phyloP scores from a whole-genome alignment of 64 coral and sea anemone genomes.

The Anthopleura sola region DNA sequence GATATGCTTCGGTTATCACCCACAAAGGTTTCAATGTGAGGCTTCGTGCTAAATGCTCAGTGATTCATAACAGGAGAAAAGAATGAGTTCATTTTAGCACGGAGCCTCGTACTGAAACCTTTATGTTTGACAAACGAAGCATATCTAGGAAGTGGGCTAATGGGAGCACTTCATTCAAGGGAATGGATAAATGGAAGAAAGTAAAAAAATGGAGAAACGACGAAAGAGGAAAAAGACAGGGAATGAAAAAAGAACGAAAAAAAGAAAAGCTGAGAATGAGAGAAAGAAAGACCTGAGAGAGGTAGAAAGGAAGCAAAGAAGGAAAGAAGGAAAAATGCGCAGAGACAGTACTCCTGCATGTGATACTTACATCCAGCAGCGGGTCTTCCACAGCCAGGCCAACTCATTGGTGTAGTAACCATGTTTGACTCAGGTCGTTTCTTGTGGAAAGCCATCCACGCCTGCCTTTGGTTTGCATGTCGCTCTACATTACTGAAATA shows the following conservation, averaged over 20 bases:
- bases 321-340: neutral
- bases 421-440: conserved; percentile 38
- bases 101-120: too few species aligned
- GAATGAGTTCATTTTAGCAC: too few species aligned
- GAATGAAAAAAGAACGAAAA: neutral
- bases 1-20: too few species aligned
- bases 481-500: conserved; percentile 1
- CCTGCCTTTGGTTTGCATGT: conserved; percentile 6
- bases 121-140: too few species aligned
- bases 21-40: too few species aligned
- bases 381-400: conserved; percentile 58
- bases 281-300: too few species aligned
- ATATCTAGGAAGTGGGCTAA: too few species aligned
- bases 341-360: neutral
- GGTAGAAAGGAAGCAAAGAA: neutral
- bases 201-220: neutral
- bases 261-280: neutral
- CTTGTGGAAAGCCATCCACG: conserved; percentile 87
- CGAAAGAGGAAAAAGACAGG: neutral
- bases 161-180: too few species aligned
- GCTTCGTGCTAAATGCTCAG: too few species aligned
- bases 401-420: conserved; percentile 50
- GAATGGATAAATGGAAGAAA: neutral
- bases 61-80: too few species aligned
- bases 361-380: conserved; percentile 74